phyloP scores from a whole-genome alignment of 64 coral and sea anemone genomes.

The Pocillopora verrucosa region DNA sequence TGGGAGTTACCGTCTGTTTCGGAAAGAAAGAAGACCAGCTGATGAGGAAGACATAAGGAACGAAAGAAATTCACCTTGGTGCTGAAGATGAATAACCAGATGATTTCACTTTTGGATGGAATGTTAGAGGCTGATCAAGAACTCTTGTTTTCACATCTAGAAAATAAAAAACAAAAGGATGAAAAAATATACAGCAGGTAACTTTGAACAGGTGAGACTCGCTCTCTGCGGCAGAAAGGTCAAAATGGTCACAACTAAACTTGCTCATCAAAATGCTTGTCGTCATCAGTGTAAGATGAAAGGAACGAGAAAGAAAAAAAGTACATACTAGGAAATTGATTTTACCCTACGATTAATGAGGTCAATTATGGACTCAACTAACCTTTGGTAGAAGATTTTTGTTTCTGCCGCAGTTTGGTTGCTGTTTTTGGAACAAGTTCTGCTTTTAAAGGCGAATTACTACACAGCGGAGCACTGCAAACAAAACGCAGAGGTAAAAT shows the following conservation, averaged over 20 bases:
- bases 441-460: constrained; percentile 87
- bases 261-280: no score
- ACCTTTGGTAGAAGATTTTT: constrained; percentile 50
- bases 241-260: no score
- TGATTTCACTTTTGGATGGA: constrained; percentile 92
- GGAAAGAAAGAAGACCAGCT: not conserved
- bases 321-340: no score
- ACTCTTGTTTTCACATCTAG: constrained; percentile 18
- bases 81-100: constrained; percentile 76
- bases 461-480: constrained; percentile 71
- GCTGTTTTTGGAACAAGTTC: constrained; percentile 78
- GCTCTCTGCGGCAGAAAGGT: no score
- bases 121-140: constrained; percentile 83
- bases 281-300: no score
- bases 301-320: no score
- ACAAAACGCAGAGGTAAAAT: constrained; percentile 12
- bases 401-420: constrained; percentile 25
- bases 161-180: not conserved
- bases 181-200: not conserved
- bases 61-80: constrained; percentile 50
- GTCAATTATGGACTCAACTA: not conserved
- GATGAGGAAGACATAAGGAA: not conserved
- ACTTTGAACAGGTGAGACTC: not conserved
- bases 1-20: not conserved
- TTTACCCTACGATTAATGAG: no score